A percentile compares a stretch with the other conserved stretches of the same genome.
Conservation (phyloP, 1,140 invertebrate genomes). For the Zaprionus gabonicus region DNA sequence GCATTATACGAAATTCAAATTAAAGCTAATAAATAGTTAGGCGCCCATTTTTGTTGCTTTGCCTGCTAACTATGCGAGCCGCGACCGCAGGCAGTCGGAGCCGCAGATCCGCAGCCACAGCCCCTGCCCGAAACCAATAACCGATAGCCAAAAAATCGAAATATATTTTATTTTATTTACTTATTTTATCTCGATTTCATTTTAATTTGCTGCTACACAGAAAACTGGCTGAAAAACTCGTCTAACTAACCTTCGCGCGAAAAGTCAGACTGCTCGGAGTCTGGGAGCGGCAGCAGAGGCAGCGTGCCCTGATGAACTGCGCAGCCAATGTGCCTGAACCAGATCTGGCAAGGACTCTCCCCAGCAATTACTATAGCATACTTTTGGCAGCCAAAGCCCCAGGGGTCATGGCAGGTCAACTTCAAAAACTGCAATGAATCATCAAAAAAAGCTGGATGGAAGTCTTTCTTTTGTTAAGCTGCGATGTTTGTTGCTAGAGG, state of each 20-base stretch:
- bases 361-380: slow-evolving; percentile 21
- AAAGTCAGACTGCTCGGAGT: slow-evolving; percentile 38
- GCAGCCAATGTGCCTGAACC: neutral
- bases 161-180: slow-evolving; percentile 49
- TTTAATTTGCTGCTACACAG: slow-evolving; percentile 48
- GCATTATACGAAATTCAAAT: slow-evolving; percentile 76
- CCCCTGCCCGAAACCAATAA: slow-evolving; percentile 42
- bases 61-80: slow-evolving; percentile 13
- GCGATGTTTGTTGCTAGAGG: slow-evolving; percentile 33
- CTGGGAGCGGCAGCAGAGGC: slow-evolving; percentile 9
- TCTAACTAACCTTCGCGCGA: slow-evolving; percentile 66
- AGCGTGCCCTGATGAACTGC: neutral
- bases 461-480: slow-evolving; percentile 3
- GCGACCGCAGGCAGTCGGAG: neutral
- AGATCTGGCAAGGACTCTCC: neutral
- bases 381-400: slow-evolving; percentile 11
- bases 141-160: neutral
- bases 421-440: neutral
- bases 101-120: slow-evolving; percentile 16
- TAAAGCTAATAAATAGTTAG: slow-evolving; percentile 81
- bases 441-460: neutral
- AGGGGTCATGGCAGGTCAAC: neutral
- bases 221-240: slow-evolving; percentile 62
- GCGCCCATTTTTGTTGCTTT: slow-evolving; percentile 52
- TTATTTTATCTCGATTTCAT: slow-evolving; percentile 74